Percentiles rank a stretch among this genome's conserved stretches.
These are phyloP conservation scores for Brachionus manjavacas DNA, from an alignment of 1,140 invertebrate genomes.

Conservation along the genomic window DNA sequence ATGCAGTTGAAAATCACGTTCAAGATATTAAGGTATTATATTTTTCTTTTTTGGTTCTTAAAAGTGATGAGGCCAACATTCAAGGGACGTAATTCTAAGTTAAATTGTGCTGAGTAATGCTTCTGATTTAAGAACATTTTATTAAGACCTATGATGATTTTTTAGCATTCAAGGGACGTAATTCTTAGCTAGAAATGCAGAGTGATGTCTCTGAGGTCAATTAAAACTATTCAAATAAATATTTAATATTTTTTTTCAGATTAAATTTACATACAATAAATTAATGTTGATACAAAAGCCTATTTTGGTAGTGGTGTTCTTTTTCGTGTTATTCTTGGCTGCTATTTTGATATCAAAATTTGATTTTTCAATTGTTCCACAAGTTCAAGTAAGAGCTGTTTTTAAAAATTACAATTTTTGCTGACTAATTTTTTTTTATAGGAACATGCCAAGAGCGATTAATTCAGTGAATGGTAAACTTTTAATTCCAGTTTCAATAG, in stretches of 20 bases:
- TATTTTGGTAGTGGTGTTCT: conserved; percentile 26
- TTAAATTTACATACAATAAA: conserved; percentile 4
- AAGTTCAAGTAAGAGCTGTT: conserved; percentile 6
- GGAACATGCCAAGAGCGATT: conserved; percentile 4
- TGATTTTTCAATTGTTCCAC: conserved; percentile 24
- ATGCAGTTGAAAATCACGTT: conserved; percentile 93
- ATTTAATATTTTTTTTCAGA: background rate
- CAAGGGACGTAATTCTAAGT: conserved; percentile 33
- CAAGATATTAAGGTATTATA: conserved; percentile 68
- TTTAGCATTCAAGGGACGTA: conserved; percentile 30
- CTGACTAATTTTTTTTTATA: background rate
- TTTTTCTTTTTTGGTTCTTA: background rate
- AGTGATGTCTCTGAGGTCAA: conserved; percentile 13
- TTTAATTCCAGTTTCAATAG: background rate
- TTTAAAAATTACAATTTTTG: background rate
- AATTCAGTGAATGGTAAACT: background rate
- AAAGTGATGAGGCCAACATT: background rate
- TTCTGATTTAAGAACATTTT: background rate
- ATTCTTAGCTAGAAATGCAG: conserved; percentile 10
- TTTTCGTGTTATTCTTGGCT: conserved; percentile 10
- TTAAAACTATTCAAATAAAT: background rate
- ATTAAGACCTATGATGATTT: background rate
- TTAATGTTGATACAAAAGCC: conserved; percentile 26
- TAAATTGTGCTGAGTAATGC: background rate
- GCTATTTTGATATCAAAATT: conserved; percentile 22